Base-by-base conservation (phyloP, 1,140 invertebrate species). In the Brachionus rotundiformis region DNA sequence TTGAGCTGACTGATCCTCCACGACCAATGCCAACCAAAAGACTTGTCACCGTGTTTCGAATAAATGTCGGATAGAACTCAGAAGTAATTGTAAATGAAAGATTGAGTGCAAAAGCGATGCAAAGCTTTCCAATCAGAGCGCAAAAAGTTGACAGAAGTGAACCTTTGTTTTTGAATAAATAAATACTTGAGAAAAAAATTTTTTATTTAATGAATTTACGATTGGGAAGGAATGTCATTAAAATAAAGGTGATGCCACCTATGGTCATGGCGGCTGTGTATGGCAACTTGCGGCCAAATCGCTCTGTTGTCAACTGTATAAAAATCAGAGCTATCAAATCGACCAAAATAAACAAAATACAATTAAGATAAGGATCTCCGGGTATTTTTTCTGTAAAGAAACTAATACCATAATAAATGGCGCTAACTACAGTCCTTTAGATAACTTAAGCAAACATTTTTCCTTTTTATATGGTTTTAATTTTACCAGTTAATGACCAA, bases 1-100 rank as follows among this genome's bases (percentile, higher is more conserved):
- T 54, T 54, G 47, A 54, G 47, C 47, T 54, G 4, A 54, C 47
- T 23, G 47, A 54, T 16, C 47, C 47, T 2, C 47, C 47, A 19
- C 47, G 47, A 19, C 47, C 47, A 54, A 54, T 54, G 47, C 47
- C 47, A 0, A 54, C 47, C 47, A 54, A 54, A 16, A 54, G 47
- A 54, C 47, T 54, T 19, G 47, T 54, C 47, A 54, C 47, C 47
- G 47, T 19, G 47, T 54, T 54, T 54, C 47, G 47, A 23, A 54
- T 54, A 54, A 54, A 54, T 19, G 47, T 54, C 47, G 47, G 47
- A 54, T 54, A 54, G 47, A 54, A 54, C 47, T 54, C 47, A n/a
- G 47, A 54, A 8, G 47, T 54, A 19, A 54, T 54, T 54, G 47
- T 54, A 19, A 54, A 54, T 1, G 47, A 54, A 54, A 54, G 47